Base-by-base conservation (phyloP, 2,797 vertebrate species). In the Aplochiton taeniatus region DNA sequence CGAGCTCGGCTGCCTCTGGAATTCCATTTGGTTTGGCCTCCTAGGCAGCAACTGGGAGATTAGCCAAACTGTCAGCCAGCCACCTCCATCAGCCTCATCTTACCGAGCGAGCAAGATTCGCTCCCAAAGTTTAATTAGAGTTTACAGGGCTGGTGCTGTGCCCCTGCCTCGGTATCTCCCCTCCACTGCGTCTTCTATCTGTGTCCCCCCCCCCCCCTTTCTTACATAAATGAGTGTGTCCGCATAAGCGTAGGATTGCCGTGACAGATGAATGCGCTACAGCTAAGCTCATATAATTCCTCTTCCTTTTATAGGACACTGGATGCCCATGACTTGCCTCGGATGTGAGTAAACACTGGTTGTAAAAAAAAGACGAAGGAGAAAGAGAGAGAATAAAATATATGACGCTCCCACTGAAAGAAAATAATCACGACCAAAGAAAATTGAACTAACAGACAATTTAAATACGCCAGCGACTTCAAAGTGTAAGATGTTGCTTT, bases 1-100 rank as follows among this genome's bases (percentile, higher is more conserved):
- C 51, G 16, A 53, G 64, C 42, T 50, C 20, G 11, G 65, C 67
- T 70, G 70, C 73, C 73, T 69, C 65, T 65, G 79, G 72, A 72
- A 71, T 68, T 80, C 76, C 78, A 80, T 80, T 82, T 77, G 77
- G 62, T 56, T 53, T 70, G 64, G 74, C 73, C 76, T 83, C 73
- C 11, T 31, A 77, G 78, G 74, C 80, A 77, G 70, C 72, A 77
- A 76, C 68, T 73, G 72, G 68, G 77, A 76, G 77, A 81, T 79
- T 80, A 80, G 72, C 72, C 76, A 65, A 76, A 80, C 68, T 46
- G 64, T 65, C 68, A 79, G 73, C 73, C 66, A 60, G 58, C 58
- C 1, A 13, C 20, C 9, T 11, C 17, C 72, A 72, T 67, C 46
- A 58, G 53, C 52, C 64, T 74, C 77, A 70, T 75, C 70, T 68